Evolutionary conservation across 2,797 vertebrate species (phyloP).

Genomic region (Tenualosa ilisha): DNA sequence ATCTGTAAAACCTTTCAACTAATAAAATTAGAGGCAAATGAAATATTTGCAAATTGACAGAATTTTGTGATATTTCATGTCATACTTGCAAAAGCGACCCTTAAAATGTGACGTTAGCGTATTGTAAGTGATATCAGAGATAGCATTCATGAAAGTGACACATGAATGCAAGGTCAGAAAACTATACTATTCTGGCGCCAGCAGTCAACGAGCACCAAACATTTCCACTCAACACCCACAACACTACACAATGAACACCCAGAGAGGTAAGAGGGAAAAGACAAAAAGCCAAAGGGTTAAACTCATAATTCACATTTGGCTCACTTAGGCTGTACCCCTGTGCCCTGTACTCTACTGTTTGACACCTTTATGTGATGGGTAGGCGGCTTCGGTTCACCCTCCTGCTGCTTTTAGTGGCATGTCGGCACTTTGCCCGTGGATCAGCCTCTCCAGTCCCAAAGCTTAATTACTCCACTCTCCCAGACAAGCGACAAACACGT

Average conservation of each 20-base stretch:
- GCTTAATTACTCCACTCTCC: slow-evolving; percentile 10
- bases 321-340: neutral
- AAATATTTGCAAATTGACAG: neutral
- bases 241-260: neutral
- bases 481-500: neutral
- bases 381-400: neutral
- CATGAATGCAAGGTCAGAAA: neutral
- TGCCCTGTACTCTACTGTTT: neutral
- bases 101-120: neutral
- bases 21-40: neutral
- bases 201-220: neutral
- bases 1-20: neutral
- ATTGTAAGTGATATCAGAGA: neutral
- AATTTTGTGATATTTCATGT: neutral
- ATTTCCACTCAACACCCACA: neutral
- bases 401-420: neutral
- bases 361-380: neutral
- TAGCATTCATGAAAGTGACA: neutral
- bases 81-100: neutral
- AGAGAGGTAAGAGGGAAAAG: neutral
- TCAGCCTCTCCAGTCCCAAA: neutral
- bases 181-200: too few species aligned
- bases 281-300: neutral
- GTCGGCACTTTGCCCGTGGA: neutral
- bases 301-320: neutral